Evolutionary conservation across 2,113 vertebrate species (phyloP).

Genomic region (Cyprinodon variegatus): DNA sequence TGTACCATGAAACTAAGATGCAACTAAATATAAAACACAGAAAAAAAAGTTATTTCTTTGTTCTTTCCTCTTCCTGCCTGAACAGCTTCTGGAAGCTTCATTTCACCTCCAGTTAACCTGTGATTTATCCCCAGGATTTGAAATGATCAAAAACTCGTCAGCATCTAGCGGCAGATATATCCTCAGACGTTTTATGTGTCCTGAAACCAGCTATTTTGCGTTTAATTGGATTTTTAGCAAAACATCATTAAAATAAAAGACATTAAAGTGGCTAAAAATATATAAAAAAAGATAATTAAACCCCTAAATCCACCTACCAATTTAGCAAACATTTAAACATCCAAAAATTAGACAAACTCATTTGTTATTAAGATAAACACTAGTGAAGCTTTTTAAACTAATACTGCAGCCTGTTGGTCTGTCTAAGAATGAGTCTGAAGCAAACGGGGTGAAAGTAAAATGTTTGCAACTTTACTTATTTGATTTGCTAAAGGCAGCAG

Average conservation of each 20-base stretch:
- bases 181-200: conserved; percentile 35
- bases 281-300: neutral
- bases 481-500: conserved; percentile 55
- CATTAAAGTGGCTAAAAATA: conserved; percentile 1
- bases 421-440: conserved; percentile 7
- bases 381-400: conserved; percentile 13
- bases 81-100: conserved; percentile 25
- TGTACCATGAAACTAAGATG: conserved; percentile 13
- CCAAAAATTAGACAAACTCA: conserved; percentile 42
- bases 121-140: conserved; percentile 16
- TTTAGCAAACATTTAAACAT: conserved; percentile 16
- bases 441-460: conserved; percentile 12
- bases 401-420: conserved; percentile 30
- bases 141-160: conserved; percentile 21
- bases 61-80: conserved; percentile 15
- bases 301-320: conserved; percentile 5
- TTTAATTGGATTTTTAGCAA: neutral
- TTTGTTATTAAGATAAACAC: conserved; percentile 16
- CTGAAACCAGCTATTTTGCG: conserved; percentile 26
- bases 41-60: conserved; percentile 4
- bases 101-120: conserved; percentile 28
- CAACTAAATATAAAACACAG: conserved; percentile 7
- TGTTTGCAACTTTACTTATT: conserved; percentile 22
- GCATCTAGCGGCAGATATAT: conserved; percentile 32
- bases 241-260: neutral